These are phyloP conservation scores for Phataginus tetradactyla DNA, from an alignment of 2,797 vertebrate genomes.

Conservation along the genomic window DNA sequence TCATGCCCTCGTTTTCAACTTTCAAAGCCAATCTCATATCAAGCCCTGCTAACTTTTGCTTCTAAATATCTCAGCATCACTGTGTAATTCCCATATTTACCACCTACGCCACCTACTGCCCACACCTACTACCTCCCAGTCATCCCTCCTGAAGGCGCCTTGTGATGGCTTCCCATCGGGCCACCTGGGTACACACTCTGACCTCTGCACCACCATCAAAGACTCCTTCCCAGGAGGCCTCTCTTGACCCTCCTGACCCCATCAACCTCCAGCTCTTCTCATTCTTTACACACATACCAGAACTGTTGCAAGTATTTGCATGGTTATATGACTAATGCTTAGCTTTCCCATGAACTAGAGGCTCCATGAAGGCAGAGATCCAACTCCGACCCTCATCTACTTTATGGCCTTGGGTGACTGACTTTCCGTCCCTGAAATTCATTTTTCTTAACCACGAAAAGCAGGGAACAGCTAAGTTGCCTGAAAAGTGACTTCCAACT, in stretches of 20 bases:
- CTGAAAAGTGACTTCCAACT: not conserved
- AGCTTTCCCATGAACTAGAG: not conserved
- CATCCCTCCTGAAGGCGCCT: not conserved
- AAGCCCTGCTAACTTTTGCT: not conserved
- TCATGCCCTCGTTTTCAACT: not conserved
- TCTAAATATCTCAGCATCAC: not conserved
- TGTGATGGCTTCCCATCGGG: not conserved
- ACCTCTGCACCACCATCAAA: not conserved
- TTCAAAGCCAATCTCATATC: not conserved
- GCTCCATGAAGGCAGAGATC: not conserved
- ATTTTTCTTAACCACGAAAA: not conserved
- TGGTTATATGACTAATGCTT: not conserved
- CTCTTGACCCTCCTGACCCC: not conserved
- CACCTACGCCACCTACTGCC: too few relatives aligned
- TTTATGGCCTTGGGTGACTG: not conserved
- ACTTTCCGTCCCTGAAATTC: not conserved
- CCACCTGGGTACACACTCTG: too few relatives aligned
- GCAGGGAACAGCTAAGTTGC: not conserved
- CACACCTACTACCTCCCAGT: not conserved
- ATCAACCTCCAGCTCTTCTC: not conserved
- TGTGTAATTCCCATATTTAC: not conserved
- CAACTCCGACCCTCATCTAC: not conserved
- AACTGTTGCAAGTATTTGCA: not conserved
- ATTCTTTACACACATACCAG: not conserved
- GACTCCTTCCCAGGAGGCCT: not conserved